Base-by-base conservation (phyloP, 37 sponge, comb jelly and placozoan genomes). In the Axinella damicornis region DNA sequence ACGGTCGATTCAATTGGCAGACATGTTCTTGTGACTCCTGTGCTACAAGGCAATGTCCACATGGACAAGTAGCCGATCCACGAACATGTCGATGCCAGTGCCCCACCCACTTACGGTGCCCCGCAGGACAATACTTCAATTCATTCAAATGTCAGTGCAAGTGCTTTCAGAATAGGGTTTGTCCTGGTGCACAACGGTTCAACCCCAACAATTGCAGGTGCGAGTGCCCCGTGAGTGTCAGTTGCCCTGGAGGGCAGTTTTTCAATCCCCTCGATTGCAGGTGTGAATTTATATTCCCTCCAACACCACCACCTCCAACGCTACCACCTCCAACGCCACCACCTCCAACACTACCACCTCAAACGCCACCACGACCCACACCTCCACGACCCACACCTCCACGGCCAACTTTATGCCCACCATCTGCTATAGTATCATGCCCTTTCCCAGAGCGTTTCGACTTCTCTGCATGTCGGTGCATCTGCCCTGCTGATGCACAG, bases 181-280 rank as follows among this genome's bases (percentile, higher is more conserved):
- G 55, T n/a, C 69, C 67, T n/a, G 53, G 20, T 2, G 30, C 24
- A 19, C 55, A 34, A 1, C 71, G 65, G 36, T 74, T 66, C 67
- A 75, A 75, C 22, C 39, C 22, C 6, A 20, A 57, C 1, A 85
- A 2, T 20, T 85, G 86, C 69, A 31, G 28, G 20, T 85, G 86
- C 58, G 68, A 78, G 14, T 78, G 86, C 73, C 69, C 81, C 46
- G 25, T 21, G 38, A 34, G 37, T 19, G 24, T 27, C 19, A 0
- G 5, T 0, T 83, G 83, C 30, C 63, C 65, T 25, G 27, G 0
- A 22, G 53, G 53, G 31, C 72, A 57, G 62, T 6, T 72, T 28
- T 58, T 63, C 46, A 58, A 72, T 53, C 22, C 58, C n/a, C 25
- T 37, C 28, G 14, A 41, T 12, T 84, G 85, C 67, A 39, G 31